A percentile compares a stretch with the other conserved stretches of the same genome.
Conservation (phyloP, 2,888 invertebrate genomes). For the Cryptocephalus primarius region DNA sequence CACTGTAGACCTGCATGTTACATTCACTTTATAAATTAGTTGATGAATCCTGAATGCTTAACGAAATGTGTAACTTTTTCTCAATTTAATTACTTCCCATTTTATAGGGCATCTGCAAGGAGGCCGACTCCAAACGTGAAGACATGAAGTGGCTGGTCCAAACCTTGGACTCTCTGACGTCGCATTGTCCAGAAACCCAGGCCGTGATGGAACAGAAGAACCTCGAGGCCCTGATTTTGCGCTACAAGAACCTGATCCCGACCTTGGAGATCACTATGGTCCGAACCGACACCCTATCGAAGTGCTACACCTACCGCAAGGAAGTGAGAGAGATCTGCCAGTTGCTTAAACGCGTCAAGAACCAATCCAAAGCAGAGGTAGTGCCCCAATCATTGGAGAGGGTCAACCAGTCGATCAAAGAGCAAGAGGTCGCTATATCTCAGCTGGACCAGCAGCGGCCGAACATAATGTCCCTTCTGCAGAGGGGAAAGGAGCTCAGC, state of each 20-base stretch:
- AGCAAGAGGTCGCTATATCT: constrained; percentile 73
- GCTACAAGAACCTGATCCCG: constrained; percentile 86
- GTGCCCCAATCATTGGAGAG: constrained; percentile 61
- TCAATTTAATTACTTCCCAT: too few species aligned
- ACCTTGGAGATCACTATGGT: constrained; percentile 88
- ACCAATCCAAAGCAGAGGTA: constrained; percentile 55
- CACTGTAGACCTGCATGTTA: too few species aligned
- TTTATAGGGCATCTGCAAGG: constrained; percentile 71
- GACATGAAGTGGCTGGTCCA: constrained; percentile 94
- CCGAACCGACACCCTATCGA: constrained; percentile 83
- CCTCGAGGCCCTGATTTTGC: constrained; percentile 69
- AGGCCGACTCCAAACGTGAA: constrained; percentile 81
- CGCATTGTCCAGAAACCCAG: constrained; percentile 72
- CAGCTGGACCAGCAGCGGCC: constrained; percentile 76
- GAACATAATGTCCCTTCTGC: constrained; percentile 81
- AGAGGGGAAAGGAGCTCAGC: constrained; percentile 79
- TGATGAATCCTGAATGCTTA: too few species aligned
- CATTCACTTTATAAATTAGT: too few species aligned
- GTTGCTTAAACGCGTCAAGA: constrained; percentile 63
- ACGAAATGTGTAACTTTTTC: too few species aligned
- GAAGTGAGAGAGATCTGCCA: constrained; percentile 80
- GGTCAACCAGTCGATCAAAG: constrained; percentile 62
- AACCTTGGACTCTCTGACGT: constrained; percentile 74
- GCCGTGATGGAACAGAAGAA: constrained; percentile 69
- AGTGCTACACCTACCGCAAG: constrained; percentile 84